Conservation (phyloP, 2,797 vertebrate species). For the Peromyscus attwateri region DNA sequence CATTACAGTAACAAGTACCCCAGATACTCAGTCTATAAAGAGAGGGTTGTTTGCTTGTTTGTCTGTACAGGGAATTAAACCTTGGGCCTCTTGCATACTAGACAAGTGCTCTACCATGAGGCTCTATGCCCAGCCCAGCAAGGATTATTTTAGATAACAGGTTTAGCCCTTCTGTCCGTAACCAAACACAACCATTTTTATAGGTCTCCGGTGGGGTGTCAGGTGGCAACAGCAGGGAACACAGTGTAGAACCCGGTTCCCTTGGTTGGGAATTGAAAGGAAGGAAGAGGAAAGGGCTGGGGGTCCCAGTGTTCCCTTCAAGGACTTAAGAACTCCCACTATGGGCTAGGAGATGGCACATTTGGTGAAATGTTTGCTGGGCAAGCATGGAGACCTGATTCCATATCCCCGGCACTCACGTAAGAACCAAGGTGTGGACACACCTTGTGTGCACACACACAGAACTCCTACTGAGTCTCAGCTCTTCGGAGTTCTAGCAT, state of each 20-base stretch:
- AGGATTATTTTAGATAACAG: not conserved
- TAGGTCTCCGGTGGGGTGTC: not conserved
- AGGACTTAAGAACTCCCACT: not conserved
- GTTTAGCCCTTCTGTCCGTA: not conserved
- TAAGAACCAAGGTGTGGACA: not conserved
- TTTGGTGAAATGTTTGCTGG: not conserved
- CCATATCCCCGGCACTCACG: not conserved
- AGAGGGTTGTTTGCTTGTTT: not conserved
- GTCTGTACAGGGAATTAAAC: not conserved
- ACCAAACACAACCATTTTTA: not conserved
- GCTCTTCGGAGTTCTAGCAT: not conserved
- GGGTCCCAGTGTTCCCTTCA: not conserved
- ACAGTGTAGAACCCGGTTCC: not conserved
- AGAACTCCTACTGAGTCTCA: not conserved
- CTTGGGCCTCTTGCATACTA: not conserved
- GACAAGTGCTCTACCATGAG: not conserved
- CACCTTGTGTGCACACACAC: not conserved
- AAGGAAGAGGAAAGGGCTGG: not conserved
- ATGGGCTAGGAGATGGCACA: not conserved
- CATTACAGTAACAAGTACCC: not conserved
- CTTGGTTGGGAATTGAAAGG: not conserved
- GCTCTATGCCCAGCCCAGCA: not conserved
- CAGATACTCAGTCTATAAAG: not conserved
- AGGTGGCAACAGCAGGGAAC: not conserved
- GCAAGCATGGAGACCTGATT: not conserved